Evolutionary conservation across 2,113 vertebrate genomes (phyloP), one percentile per base, ranked within the genome.

Genomic region (Urocolius indicus): DNA sequence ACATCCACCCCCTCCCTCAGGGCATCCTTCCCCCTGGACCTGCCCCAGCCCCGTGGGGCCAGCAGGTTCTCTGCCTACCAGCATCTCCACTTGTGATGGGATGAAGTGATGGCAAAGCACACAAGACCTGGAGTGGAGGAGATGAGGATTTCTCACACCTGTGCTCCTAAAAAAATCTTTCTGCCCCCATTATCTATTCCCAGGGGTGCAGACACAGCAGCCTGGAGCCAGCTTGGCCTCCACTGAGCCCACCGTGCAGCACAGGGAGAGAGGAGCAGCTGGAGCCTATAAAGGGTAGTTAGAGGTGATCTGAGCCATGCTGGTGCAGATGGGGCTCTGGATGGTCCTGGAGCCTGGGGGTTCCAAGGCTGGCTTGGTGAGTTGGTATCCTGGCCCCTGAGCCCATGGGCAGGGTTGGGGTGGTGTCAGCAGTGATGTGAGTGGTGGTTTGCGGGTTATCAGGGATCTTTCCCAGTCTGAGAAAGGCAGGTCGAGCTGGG

Each of bases 161-260:
- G 8, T 32, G 38, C 19, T 19, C 3, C 26, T 24, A 43, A 38
- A 58, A 83, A 1, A 45, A 57, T 23, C 17, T 80, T 57, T 62
- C 17, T 81, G 48, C 26, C 29, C 68, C 51, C 5, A 0, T 30
- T 46, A 16, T 29, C 65, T 26, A 1, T 49, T 58, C 46, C 46
- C 36, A 30, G 13, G 17, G 10, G 7, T 14, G 55, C 46, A 45
- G 3, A 29, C 0, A 0, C 27, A 20, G 30, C 4, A 34, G 13
- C 22, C 14, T 51, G 61, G 22, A 65, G 26, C 17, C 71, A 79
- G 24, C 21, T 20, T 32, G 58, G 34, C 26, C 55, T 16, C 30
- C 34, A 45, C 57, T 0, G 1, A 69, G 32, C 52, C 36, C 76
- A 75, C 13, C 24, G 22, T 1, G 0, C 0, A 2, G 5, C 6